These are phyloP conservation scores for Denticeps clupeoides DNA, from an alignment of 2,797 vertebrate genomes.

Conservation along the genomic window DNA sequence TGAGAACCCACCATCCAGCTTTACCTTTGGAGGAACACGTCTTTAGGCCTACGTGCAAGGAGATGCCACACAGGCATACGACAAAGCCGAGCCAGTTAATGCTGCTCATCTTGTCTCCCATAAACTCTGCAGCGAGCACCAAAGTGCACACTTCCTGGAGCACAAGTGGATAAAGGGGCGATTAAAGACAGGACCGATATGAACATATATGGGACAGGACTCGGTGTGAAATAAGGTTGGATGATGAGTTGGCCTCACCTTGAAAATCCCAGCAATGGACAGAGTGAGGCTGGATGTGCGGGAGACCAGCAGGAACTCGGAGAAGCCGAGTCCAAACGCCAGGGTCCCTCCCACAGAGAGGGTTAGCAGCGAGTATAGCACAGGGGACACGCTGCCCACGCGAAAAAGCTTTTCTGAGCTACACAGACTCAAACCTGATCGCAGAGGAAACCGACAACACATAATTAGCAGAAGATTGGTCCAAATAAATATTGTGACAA, in stretches of 20 bases:
- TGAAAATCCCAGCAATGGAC: slow-evolving; percentile 90
- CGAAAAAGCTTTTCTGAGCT: slow-evolving; percentile 77
- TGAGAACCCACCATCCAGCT: not conserved
- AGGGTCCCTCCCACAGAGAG: slow-evolving; percentile 73
- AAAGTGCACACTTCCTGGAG: slow-evolving; percentile 82
- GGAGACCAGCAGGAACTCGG: slow-evolving; percentile 89
- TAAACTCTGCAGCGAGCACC: slow-evolving; percentile 68
- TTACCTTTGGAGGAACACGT: slow-evolving; percentile 72
- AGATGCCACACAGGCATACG: slow-evolving; percentile 81
- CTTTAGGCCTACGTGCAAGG: slow-evolving; percentile 78
- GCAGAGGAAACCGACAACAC: slow-evolving; percentile 20
- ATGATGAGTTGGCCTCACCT: no score
- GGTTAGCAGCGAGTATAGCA: slow-evolving; percentile 60
- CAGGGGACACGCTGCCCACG: slow-evolving; percentile 59
- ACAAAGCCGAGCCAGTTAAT: slow-evolving; percentile 88
- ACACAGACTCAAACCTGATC: slow-evolving; percentile 70
- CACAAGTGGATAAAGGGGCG: not conserved
- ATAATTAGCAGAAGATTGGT: no score
- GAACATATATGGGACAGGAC: not conserved
- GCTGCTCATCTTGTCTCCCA: slow-evolving; percentile 71
- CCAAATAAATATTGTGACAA: no score
- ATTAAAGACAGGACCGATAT: not conserved
- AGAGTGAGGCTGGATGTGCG: slow-evolving; percentile 87
- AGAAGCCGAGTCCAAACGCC: slow-evolving; percentile 89
- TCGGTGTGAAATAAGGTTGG: no score